phyloP scores from a whole-genome alignment of 2,113 vertebrate genomes.

The Taxidea taxus region DNA sequence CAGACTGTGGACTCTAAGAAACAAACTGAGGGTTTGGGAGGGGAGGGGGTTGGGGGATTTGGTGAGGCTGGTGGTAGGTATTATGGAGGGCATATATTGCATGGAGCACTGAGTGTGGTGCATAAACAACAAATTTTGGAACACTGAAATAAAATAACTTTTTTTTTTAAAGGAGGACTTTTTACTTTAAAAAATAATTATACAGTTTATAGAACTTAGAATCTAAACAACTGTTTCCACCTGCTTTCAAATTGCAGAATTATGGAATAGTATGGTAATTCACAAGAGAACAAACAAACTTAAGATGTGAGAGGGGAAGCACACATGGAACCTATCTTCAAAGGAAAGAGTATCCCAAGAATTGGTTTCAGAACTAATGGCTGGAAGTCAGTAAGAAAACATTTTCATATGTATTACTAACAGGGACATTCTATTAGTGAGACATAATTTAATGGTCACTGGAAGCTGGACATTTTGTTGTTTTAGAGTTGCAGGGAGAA shows the following conservation, averaged over 20 bases:
- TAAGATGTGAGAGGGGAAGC: neutral
- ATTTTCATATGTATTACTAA: neutral
- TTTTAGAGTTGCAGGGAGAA: neutral
- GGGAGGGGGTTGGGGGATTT: no score
- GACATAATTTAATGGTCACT: neutral
- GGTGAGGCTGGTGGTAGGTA: no score
- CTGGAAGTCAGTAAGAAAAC: neutral
- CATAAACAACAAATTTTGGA: no score
- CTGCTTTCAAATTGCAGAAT: neutral
- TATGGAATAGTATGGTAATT: neutral
- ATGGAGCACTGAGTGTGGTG: no score
- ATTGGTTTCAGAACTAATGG: neutral
- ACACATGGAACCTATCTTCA: neutral
- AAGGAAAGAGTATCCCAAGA: neutral
- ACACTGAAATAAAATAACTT: no score
- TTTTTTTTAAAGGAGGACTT: no score
- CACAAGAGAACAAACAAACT: neutral
- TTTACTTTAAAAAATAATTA: neutral
- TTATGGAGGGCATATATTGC: no score
- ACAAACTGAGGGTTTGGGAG: no score
- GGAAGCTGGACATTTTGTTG: neutral
- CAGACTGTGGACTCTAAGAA: no score
- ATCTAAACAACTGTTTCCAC: neutral
- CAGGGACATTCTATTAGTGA: neutral
- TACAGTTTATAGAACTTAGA: neutral